Percentiles rank a stretch among this genome's conserved stretches.
phyloP scores from a whole-genome alignment of 2,797 vertebrate genomes.

The Balearica regulorum region DNA sequence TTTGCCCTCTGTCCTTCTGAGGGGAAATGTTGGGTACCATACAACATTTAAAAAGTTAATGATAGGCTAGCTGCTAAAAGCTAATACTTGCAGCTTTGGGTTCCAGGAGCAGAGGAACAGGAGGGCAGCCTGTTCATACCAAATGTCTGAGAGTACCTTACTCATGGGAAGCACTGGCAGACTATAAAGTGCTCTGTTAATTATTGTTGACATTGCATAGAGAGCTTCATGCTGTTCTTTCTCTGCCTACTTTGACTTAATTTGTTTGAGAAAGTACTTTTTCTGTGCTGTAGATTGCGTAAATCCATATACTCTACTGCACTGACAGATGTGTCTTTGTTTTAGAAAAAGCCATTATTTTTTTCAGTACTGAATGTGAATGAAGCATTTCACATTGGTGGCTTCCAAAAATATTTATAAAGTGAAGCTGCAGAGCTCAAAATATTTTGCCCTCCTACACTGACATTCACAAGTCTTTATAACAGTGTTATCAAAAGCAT shows the following conservation, averaged over 20 bases:
- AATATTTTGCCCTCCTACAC: constrained; percentile 62
- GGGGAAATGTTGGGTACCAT: background rate
- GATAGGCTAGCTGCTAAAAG: background rate
- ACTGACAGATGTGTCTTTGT: constrained; percentile 65
- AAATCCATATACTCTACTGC: constrained; percentile 45
- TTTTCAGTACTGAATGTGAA: constrained; percentile 25
- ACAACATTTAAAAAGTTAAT: background rate
- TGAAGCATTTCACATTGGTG: constrained; percentile 43
- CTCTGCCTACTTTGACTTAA: constrained; percentile 47
- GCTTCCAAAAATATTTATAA: constrained; percentile 62
- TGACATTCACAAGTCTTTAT: constrained; percentile 36
- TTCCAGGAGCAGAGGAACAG: background rate
- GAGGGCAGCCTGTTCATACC: background rate
- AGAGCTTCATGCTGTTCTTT: constrained; percentile 56
- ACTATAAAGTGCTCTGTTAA: constrained; percentile 54
- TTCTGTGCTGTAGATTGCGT: constrained; percentile 36
- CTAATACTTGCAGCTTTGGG: background rate
- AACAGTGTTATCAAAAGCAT: constrained; percentile 1
- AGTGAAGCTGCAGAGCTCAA: constrained; percentile 23
- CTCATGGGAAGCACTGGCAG: background rate
- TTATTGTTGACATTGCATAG: constrained; percentile 62
- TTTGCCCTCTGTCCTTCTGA: background rate
- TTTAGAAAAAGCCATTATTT: constrained; percentile 42
- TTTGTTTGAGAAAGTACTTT: constrained; percentile 61
- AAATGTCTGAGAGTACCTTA: constrained; percentile 31